These are phyloP conservation scores for Anabas testudineus DNA, from an alignment of 2,797 vertebrate genomes.

Conservation along the genomic window DNA sequence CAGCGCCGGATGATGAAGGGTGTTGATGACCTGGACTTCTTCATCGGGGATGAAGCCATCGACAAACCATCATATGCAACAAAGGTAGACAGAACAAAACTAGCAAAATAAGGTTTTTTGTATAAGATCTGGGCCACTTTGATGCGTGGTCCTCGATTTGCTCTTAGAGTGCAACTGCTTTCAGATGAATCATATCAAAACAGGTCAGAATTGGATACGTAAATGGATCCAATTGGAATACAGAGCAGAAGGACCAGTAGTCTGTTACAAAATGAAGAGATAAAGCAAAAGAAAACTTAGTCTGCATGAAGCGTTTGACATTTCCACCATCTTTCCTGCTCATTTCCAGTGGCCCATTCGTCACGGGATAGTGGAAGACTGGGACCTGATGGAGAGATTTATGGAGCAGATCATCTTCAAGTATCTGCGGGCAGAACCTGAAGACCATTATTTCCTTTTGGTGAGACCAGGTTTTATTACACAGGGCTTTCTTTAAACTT, in stretches of 20 bases:
- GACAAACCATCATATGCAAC: conserved; percentile 98
- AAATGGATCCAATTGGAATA: no score
- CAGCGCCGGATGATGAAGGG: conserved; percentile 98
- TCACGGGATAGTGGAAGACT: conserved; percentile 97
- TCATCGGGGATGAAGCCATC: conserved; percentile 98
- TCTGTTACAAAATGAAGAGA: no score
- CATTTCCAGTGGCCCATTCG: conserved; percentile 93
- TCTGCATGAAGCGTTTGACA: fast-evolving
- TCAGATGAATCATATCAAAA: no score
- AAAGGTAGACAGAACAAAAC: conserved; percentile 89
- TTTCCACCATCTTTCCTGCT: not conserved
- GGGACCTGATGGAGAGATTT: conserved; percentile 98
- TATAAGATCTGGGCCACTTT: no score
- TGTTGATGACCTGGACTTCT: conserved; percentile 98
- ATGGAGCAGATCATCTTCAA: conserved; percentile 99
- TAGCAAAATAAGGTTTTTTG: no score
- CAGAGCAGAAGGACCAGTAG: no score
- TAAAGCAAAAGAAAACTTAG: no score
- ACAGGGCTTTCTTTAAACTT: not conserved
- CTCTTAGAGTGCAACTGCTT: no score
- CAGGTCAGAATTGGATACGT: no score
- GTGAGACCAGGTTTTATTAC: conserved; percentile 73
- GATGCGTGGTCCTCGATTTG: no score
- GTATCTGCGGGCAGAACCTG: conserved; percentile 97
- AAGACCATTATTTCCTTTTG: conserved; percentile 98